phyloP scores from a whole-genome alignment of 2,113 vertebrate species.

The Stercorarius parasiticus region DNA sequence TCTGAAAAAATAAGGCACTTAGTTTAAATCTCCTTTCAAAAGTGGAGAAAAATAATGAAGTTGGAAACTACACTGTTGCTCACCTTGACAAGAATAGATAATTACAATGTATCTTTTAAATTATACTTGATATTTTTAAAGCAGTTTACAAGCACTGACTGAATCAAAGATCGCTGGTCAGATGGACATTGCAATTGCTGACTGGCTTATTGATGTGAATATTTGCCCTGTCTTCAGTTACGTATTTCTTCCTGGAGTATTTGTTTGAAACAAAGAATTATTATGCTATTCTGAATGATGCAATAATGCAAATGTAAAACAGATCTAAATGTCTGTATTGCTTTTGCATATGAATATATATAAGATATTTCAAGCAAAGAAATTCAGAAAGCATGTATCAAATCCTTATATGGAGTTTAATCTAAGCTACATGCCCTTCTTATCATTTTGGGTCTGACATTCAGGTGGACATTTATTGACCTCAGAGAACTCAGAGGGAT shows the following conservation, averaged over 20 bases:
- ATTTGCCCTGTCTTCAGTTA: slow-evolving; percentile 1
- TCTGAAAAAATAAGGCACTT: neutral
- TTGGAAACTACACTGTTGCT: neutral
- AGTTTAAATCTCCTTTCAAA: neutral
- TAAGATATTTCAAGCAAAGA: neutral
- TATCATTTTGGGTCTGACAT: neutral
- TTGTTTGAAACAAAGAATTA: neutral
- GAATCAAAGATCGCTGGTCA: neutral
- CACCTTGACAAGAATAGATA: neutral
- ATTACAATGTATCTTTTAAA: neutral
- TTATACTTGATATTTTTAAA: slow-evolving; percentile 6
- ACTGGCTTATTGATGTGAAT: neutral
- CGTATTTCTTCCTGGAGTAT: neutral
- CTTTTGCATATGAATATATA: neutral
- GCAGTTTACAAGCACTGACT: neutral
- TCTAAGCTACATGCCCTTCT: neutral
- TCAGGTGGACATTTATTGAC: neutral
- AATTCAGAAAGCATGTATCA: neutral
- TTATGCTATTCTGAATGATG: neutral
- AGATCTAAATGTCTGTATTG: neutral
- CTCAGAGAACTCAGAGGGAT: neutral
- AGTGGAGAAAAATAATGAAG: neutral
- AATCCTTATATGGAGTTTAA: neutral
- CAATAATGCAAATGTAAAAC: neutral
- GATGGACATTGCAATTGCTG: neutral